These are phyloP conservation scores for Aspidiotus rigidus DNA, from an alignment of 2,888 invertebrate genomes.

Conservation along the genomic window DNA sequence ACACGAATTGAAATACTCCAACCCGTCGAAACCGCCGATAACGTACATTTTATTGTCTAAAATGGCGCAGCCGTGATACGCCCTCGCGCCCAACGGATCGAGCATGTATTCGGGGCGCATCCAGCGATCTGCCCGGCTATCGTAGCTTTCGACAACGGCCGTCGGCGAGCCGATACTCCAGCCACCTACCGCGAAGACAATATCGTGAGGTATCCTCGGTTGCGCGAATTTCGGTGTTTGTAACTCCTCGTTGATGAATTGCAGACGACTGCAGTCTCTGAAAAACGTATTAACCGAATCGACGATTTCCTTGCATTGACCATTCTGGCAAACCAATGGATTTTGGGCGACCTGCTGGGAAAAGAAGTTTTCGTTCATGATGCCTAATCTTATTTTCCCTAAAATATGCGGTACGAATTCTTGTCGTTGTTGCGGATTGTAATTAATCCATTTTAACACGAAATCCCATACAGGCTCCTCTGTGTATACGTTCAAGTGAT, in stretches of 20 bases:
- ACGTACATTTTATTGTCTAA: constrained; percentile 75
- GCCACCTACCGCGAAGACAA: constrained; percentile 74
- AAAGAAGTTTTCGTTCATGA: constrained; percentile 35
- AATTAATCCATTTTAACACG: constrained; percentile 32
- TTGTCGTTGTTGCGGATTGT: constrained; percentile 16
- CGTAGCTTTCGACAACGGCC: constrained; percentile 75
- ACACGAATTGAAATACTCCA: constrained; percentile 76
- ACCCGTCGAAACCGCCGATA: constrained; percentile 88
- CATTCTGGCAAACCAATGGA: constrained; percentile 71
- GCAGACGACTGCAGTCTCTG: constrained; percentile 21
- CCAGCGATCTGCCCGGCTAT: constrained; percentile 83
- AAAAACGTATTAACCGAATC: constrained; percentile 79
- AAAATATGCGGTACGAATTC: constrained; percentile 22
- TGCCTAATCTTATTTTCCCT: constrained; percentile 32
- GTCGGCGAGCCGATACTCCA: constrained; percentile 68
- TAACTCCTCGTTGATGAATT: constrained; percentile 20
- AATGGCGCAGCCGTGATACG: constrained; percentile 88
- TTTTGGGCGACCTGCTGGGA: constrained; percentile 45
- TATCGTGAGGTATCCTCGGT: constrained; percentile 71
- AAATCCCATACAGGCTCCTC: constrained; percentile 36
- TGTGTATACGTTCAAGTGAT: constrained; percentile 33
- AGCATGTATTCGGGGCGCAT: constrained; percentile 43
- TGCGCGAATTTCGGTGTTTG: constrained; percentile 66
- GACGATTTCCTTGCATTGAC: constrained; percentile 75
- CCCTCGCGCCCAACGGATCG: constrained; percentile 49